Percentiles rank a stretch among this genome's conserved stretches.
Conservation (phyloP, 92 coral and sea anemone species). For the Meandrina meandrites region DNA sequence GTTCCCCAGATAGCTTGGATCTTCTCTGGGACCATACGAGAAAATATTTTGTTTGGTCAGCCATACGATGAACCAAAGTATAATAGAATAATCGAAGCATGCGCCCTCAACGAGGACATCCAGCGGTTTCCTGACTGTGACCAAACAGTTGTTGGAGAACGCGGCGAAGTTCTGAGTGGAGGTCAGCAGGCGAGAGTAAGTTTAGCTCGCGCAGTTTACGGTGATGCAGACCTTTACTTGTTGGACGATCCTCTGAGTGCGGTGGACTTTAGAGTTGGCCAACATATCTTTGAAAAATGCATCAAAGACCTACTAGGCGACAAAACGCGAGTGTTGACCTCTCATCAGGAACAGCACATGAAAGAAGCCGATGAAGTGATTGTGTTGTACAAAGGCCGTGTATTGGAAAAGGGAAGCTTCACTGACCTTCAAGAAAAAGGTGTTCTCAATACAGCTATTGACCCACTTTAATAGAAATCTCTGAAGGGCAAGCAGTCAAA, state of each 20-base stretch:
- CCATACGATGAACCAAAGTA: conserved; percentile 6
- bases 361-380: neutral
- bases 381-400: conserved; percentile 13
- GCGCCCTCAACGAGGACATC: conserved; percentile 12
- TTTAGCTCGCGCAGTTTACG: conserved; percentile 25
- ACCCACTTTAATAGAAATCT: neutral
- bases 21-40: conserved; percentile 18
- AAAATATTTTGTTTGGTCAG: conserved; percentile 25
- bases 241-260: conserved; percentile 17
- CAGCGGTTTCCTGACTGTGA: conserved; percentile 8
- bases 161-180: conserved; percentile 16
- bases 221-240: conserved; percentile 6
- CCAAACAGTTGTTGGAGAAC: conserved; percentile 29
- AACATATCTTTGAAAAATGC: conserved; percentile 10
- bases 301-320: conserved; percentile 14
- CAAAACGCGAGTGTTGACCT: neutral
- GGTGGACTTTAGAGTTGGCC: conserved; percentile 13
- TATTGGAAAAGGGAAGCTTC: conserved; percentile 11
- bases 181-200: conserved; percentile 16
- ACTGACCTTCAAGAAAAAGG: neutral
- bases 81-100: conserved; percentile 11
- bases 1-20: conserved; percentile 7
- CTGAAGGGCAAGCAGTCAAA: neutral
- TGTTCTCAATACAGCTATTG: neutral
- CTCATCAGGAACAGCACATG: conserved; percentile 15